Evolutionary conservation across 2,113 vertebrate genomes (phyloP), one percentile per base, ranked within the genome.

Genomic region (Catharus minimus): DNA sequence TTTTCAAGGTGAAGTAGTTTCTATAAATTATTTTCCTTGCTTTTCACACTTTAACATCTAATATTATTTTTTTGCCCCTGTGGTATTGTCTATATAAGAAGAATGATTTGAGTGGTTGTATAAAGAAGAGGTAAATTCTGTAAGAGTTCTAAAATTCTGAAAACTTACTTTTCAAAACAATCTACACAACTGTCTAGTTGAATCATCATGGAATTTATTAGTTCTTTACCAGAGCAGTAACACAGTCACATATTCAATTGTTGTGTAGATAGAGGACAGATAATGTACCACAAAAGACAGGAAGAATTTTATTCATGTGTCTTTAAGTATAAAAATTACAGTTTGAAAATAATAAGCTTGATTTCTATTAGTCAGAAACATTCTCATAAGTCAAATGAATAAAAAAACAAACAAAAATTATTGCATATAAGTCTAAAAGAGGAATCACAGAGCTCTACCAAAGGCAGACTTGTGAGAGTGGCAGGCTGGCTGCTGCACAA

Each of bases 1-100:
- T 83, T 80, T 88, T 90, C 38, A 71, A 67, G 28, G 46, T 44
- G 32, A 86, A 84, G 19, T 49, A 58, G 26, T 20, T 94, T 88
- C 36, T 73, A 5, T 19, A 87, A 66, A 47, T 65, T 7, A 71
- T 88, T 95, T 94, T 81, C 13, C 38, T 86, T 86, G 28, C 30
- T 86, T 89, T 92, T 94, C 19, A 15, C 68, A 74, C 43, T 82
- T 85, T 61, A 80, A 53, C 57, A 39, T 22, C 7, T 67, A 68
- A 39, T 1, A 10, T 67, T 89, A 21, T 64, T 82, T 87, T 77
- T 46, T 12, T 4, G 38, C 18, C 4, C 3, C 19, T 1, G 0
- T 50, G 21, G 8, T 78, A 43, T 38, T 58, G 26, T 90, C 21
- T 77, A 7, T 62, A 7, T 64, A 83, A 78, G 49, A 86, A 73